Conservation (phyloP, 2,113 vertebrate genomes). For the Stigmatopora nigra region DNA sequence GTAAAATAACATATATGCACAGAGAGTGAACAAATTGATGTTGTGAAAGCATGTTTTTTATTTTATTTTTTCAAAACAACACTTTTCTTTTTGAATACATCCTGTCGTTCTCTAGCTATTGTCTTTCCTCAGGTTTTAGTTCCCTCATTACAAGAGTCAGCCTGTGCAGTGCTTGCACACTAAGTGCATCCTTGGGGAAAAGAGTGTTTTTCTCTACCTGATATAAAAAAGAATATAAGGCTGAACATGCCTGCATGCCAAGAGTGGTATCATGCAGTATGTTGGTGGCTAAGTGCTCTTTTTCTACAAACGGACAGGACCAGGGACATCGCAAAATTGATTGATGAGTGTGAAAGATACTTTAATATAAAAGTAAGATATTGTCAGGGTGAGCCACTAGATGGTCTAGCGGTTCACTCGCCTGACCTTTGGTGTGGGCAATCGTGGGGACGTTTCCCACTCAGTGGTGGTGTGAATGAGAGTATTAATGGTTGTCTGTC, state of each 20-base stretch:
- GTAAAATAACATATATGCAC: constrained; percentile 7
- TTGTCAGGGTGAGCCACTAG: background rate
- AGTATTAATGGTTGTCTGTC: too few species aligned
- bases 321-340: background rate
- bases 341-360: background rate
- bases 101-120: background rate
- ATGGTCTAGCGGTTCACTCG: too few species aligned
- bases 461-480: too few species aligned
- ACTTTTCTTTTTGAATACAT: constrained; percentile 14
- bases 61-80: constrained; percentile 10
- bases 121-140: constrained; percentile 30
- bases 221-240: constrained; percentile 5
- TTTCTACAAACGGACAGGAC: constrained; percentile 17
- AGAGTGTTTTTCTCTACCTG: constrained; percentile 24
- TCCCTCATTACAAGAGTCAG: constrained; percentile 47
- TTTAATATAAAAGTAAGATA: background rate
- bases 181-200: constrained; percentile 51
- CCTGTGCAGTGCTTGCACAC: constrained; percentile 36
- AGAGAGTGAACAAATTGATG: background rate
- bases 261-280: constrained; percentile 27
- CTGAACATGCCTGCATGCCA: constrained; percentile 25
- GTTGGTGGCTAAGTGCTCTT: constrained; percentile 24
- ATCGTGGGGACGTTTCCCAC: too few species aligned
- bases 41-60: constrained; percentile 6
- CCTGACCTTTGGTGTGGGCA: too few species aligned